These are phyloP conservation scores for Baccha elongata DNA, from an alignment of 2,888 invertebrate genomes.

Conservation along the genomic window DNA sequence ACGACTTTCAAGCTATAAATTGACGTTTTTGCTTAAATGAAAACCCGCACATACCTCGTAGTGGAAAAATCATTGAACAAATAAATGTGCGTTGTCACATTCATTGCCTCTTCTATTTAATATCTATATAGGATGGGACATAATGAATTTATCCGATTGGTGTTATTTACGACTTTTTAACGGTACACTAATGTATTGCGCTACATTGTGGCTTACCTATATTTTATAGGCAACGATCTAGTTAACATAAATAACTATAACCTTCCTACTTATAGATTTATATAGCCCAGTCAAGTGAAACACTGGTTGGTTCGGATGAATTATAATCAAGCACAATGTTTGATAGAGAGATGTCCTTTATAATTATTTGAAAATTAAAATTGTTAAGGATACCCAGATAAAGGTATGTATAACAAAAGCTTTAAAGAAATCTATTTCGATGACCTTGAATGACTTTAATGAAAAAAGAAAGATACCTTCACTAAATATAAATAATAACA, in stretches of 20 bases:
- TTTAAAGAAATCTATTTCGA: neutral
- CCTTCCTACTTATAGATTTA: neutral
- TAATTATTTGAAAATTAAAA: slow-evolving; percentile 11
- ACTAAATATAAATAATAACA: slow-evolving; percentile 14
- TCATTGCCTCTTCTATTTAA: slow-evolving; percentile 50
- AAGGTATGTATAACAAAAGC: neutral
- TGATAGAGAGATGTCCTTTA: neutral
- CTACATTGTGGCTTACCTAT: slow-evolving; percentile 8
- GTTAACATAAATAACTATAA: slow-evolving; percentile 21
- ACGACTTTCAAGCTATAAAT: slow-evolving; percentile 58
- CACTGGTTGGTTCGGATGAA: slow-evolving; percentile 19
- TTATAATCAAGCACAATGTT: neutral
- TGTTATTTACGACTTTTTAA: slow-evolving; percentile 50
- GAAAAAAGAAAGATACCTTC: slow-evolving; percentile 17
- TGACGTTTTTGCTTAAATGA: slow-evolving; percentile 44
- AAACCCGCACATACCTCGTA: neutral
- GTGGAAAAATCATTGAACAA: slow-evolving; percentile 33
- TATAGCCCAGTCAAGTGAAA: slow-evolving; percentile 1
- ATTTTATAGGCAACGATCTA: neutral
- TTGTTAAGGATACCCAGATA: neutral
- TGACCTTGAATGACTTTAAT: slow-evolving; percentile 19
- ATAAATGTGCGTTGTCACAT: slow-evolving; percentile 68
- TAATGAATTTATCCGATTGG: slow-evolving; percentile 52
- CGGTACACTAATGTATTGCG: slow-evolving; percentile 15
- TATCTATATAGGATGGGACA: slow-evolving; percentile 15